phyloP scores from a whole-genome alignment of 2,888 invertebrate species.

The Andricus curvator region DNA sequence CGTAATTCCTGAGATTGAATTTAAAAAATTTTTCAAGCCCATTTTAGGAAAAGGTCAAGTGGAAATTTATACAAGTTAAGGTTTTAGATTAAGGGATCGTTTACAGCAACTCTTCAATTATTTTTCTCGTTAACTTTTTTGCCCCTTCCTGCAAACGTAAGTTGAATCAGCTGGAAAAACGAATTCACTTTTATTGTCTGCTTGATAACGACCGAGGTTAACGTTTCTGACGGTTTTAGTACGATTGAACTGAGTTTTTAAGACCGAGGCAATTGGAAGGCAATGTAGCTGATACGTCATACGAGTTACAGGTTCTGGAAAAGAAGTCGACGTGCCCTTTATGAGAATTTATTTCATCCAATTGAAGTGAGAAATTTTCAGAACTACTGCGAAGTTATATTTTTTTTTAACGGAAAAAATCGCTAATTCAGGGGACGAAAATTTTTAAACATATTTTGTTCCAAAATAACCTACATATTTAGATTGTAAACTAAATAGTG shows the following conservation, averaged over 20 bases:
- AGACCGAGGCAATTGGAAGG: neutral
- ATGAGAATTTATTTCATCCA: no score
- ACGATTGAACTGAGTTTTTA: conserved; percentile 6
- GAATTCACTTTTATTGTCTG: conserved; percentile 16
- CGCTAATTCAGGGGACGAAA: no score
- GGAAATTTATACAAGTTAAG: neutral
- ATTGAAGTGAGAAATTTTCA: no score
- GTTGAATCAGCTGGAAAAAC: conserved; percentile 6
- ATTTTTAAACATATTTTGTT: no score
- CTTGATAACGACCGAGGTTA: conserved; percentile 23
- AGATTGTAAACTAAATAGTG: no score
- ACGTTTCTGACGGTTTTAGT: conserved; percentile 5
- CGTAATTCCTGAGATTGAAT: no score
- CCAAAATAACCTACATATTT: no score
- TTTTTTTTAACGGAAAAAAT: no score
- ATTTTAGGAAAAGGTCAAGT: no score
- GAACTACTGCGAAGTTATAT: no score
- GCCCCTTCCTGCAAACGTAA: neutral
- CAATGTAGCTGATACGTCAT: conserved; percentile 1
- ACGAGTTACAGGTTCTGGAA: neutral
- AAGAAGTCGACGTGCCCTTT: no score
- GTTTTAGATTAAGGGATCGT: neutral
- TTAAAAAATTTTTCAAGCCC: no score
- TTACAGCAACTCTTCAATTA: conserved; percentile 9
- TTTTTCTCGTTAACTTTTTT: conserved; percentile 24